Evolutionary conservation across 1,140 invertebrate genomes (phyloP), one percentile per base, ranked within the genome.

Genomic region (Drosophila santomea): DNA sequence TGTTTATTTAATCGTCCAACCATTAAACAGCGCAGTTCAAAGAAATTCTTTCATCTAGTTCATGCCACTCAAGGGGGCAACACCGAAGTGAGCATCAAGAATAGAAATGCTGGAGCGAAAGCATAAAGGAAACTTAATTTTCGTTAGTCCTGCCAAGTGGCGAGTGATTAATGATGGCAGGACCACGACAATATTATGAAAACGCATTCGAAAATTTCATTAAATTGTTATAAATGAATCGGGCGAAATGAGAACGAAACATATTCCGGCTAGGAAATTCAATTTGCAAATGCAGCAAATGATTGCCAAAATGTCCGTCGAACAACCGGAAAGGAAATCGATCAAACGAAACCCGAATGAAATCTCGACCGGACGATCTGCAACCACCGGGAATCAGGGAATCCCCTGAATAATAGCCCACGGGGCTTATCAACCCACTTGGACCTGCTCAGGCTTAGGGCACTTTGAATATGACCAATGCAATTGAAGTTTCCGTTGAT

Each of bases 161-260:
- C 43, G 23, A 66, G 66, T 88, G 84, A 84, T 89, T 89, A 89
- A 86, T 86, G 83, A 64, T 78, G 32, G 15, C 41, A 38, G 48
- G 32, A 55, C 43, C 52, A 66, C 45, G 57, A 78, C 61, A 75
- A 50, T 83, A 63, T 89, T 89, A 88, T 88, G 77, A 80, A 88
- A 89, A 90, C 85, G 80, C 69, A 89, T 84, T 90, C 66, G 85
- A 90, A 89, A 90, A 80, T 90, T 89, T 90, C 85, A 89, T 89
- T 90, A 90, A 89, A 89, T 90, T 84, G 80, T 90, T 85, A 89
- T 89, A 89, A 89, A 89, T 89, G 85, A 67, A 90, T 66, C 35
- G 50, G 54, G 39, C 38, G 44, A 67, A 38, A 61, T 12, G 4
- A 51, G 43, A 76, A 63, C 36, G 20, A 85, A 76, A 74, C 59